Evolutionary conservation across 1,140 invertebrate genomes (phyloP).

Genomic region (Macrobrachium nipponense): DNA sequence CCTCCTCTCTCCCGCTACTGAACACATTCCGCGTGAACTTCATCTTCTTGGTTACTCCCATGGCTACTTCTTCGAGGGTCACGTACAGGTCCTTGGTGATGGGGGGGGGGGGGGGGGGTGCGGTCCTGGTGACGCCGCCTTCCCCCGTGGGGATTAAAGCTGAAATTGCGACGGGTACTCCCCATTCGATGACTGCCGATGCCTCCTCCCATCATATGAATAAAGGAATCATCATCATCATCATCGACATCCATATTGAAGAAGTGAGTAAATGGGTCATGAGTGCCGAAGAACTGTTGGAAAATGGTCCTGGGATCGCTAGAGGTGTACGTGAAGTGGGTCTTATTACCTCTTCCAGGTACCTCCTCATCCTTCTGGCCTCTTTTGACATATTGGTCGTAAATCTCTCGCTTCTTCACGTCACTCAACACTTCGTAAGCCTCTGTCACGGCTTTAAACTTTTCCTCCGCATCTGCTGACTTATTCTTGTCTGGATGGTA

Average conservation of each 20-base stretch:
- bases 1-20: constrained; percentile 92
- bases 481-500: too few relatives aligned
- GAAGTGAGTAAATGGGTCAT: constrained; percentile 77
- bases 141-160: constrained; percentile 78
- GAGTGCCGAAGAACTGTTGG: constrained; percentile 90
- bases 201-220: constrained; percentile 66
- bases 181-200: constrained; percentile 69
- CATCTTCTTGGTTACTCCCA: constrained; percentile 99
- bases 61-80: too few relatives aligned
- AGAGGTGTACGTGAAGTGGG: constrained; percentile 81
- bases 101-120: too few relatives aligned
- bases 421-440: constrained; percentile 98
- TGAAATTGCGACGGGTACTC: constrained; percentile 78
- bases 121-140: constrained; percentile 88
- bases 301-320: constrained; percentile 93
- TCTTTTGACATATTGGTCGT: constrained; percentile 96
- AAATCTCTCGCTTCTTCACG: constrained; percentile 93
- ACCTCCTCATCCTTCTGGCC: constrained; percentile 84
- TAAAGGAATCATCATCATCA: constrained; percentile 73
- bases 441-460: constrained; percentile 98
- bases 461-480: constrained; percentile 91
- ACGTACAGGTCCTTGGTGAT: constrained; percentile 97
- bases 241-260: constrained; percentile 78
- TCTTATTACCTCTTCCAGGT: constrained; percentile 66
- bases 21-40: constrained; percentile 95